These are phyloP conservation scores for Anoplophora glabripennis DNA, from an alignment of 1,140 invertebrate genomes.

Conservation along the genomic window DNA sequence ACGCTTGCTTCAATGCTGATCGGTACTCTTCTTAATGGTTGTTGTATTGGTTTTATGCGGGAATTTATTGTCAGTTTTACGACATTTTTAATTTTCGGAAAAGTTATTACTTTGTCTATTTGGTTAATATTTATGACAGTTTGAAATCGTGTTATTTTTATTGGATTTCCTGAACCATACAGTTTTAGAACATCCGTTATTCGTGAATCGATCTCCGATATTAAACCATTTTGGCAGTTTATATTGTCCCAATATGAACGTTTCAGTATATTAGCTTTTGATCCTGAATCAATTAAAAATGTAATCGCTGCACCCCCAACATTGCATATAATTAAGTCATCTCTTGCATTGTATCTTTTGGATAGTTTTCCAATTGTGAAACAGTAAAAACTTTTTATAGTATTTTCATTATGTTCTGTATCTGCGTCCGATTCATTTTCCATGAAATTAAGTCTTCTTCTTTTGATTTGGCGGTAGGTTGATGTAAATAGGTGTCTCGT, in stretches of 20 bases:
- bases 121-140: constrained; percentile 11
- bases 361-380: not conserved
- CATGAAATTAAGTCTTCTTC: not conserved
- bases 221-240: not conserved
- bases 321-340: too few relatives aligned
- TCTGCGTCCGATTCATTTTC: not conserved
- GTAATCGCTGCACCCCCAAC: too few relatives aligned
- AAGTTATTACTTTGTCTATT: constrained; percentile 9
- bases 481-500: not conserved
- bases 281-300: not conserved
- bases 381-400: not conserved
- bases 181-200: not conserved
- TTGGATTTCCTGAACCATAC: not conserved
- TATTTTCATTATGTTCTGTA: not conserved
- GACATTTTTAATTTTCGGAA: constrained; percentile 35
- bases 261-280: not conserved
- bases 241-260: not conserved
- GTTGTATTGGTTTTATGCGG: constrained; percentile 30
- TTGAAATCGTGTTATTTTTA: constrained; percentile 7
- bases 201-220: constrained; percentile 8
- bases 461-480: not conserved
- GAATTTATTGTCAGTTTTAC: constrained; percentile 35
- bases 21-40: constrained; percentile 31
- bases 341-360: too few relatives aligned
- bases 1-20: constrained; percentile 29